A percentile compares a stretch with the other conserved stretches of the same genome.
phyloP scores from a whole-genome alignment of 37 sponge, comb jelly and placozoan genomes.

The Aphrocallistes beatrix region DNA sequence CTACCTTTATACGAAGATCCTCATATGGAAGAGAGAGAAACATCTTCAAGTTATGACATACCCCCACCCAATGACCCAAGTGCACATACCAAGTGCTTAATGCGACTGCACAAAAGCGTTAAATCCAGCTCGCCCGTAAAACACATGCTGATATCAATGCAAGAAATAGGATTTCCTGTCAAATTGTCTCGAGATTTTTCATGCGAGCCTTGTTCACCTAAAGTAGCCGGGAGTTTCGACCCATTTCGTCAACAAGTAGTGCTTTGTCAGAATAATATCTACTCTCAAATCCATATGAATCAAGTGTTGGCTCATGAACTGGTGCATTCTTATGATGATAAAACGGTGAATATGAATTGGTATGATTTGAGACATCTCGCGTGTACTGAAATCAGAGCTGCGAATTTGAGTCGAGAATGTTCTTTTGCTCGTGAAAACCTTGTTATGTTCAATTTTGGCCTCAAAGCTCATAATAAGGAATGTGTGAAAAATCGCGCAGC shows the following conservation, averaged over 20 bases:
- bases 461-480: constrained; percentile 73
- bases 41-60: neutral
- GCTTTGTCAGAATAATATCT: constrained; percentile 79
- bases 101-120: neutral
- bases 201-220: constrained; percentile 81
- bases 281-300: constrained; percentile 64
- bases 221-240: constrained; percentile 73
- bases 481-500: constrained; percentile 69
- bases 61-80: neutral
- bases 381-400: constrained; percentile 81
- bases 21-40: too few species aligned
- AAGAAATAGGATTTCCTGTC: neutral
- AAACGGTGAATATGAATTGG: constrained; percentile 69
- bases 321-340: constrained; percentile 74
- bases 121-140: neutral
- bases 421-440: constrained; percentile 85
- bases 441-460: constrained; percentile 72
- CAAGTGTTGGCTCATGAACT: constrained; percentile 82
- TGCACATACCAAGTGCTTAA: neutral
- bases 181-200: constrained; percentile 33
- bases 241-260: constrained; percentile 44
- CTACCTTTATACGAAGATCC: too few species aligned
- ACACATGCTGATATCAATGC: constrained; percentile 17
- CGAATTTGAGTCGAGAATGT: constrained; percentile 88
- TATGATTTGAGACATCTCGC: constrained; percentile 67